phyloP scores from a whole-genome alignment of 2,797 vertebrate species.

The Malacoraja senta region DNA sequence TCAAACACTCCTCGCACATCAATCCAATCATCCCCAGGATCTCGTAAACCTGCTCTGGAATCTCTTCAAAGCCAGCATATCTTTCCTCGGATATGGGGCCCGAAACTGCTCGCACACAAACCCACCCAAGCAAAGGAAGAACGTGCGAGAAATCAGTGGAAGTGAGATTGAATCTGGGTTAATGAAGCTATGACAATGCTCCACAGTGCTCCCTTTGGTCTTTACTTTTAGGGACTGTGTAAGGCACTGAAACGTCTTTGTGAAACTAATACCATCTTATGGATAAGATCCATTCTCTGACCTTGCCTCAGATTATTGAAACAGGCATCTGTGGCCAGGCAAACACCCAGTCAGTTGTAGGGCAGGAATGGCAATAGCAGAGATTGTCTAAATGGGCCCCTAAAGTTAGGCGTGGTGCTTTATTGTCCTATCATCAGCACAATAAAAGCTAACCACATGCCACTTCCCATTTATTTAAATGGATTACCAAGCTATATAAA shows the following conservation, averaged over 20 bases:
- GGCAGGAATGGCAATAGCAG: background rate
- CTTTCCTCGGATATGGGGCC: too few species aligned
- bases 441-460: constrained; percentile 30
- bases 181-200: background rate
- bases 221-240: background rate
- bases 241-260: background rate
- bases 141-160: too few species aligned
- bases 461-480: constrained; percentile 11
- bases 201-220: background rate
- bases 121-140: too few species aligned
- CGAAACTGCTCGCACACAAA: background rate
- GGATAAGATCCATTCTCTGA: background rate
- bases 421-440: constrained; percentile 1
- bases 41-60: too few species aligned
- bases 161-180: too few species aligned
- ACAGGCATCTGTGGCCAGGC: background rate
- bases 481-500: background rate
- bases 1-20: too few species aligned
- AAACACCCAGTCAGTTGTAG: background rate
- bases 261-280: background rate
- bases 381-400: background rate
- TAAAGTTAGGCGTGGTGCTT: background rate
- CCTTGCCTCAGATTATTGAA: background rate
- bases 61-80: too few species aligned
- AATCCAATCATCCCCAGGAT: too few species aligned